These are phyloP conservation scores for Caprella mutica DNA, from an alignment of 2,888 invertebrate genomes.

Conservation along the genomic window DNA sequence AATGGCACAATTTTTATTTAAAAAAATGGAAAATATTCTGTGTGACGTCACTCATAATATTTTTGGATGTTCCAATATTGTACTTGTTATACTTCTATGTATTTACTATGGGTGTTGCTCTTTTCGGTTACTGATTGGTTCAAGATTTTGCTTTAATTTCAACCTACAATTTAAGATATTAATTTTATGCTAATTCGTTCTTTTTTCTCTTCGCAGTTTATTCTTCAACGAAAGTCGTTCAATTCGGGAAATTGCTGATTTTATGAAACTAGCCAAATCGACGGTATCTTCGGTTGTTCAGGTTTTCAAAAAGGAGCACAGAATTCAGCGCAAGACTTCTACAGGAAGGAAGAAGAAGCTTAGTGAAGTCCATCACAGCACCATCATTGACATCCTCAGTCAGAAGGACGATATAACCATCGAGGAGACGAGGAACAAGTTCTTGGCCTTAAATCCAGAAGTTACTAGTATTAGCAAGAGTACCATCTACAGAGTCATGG, in stretches of 20 bases:
- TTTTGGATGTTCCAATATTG: no score
- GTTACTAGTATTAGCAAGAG: constrained; percentile 34
- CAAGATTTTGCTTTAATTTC: no score
- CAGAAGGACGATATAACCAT: constrained; percentile 34
- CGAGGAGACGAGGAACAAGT: constrained; percentile 32
- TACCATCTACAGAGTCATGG: constrained; percentile 33
- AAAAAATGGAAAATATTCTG: no score
- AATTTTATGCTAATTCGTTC: no score
- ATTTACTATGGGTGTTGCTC: no score
- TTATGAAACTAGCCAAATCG: constrained; percentile 33
- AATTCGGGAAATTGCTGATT: constrained; percentile 32
- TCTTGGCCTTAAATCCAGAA: constrained; percentile 31
- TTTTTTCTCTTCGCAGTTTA: constrained; percentile 11
- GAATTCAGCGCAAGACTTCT: constrained; percentile 32
- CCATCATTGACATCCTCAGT: constrained; percentile 32
- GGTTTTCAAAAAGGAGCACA: constrained; percentile 32
- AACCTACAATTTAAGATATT: no score
- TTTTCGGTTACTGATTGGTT: no score
- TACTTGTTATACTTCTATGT: no score
- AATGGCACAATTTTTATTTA: no score
- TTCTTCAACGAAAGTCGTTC: constrained; percentile 34
- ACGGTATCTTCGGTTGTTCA: constrained; percentile 33
- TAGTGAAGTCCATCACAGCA: constrained; percentile 32
- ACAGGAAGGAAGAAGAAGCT: constrained; percentile 33
- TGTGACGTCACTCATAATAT: no score